Conservation (phyloP, 2,888 invertebrate genomes). For the Dynastes maya region DNA sequence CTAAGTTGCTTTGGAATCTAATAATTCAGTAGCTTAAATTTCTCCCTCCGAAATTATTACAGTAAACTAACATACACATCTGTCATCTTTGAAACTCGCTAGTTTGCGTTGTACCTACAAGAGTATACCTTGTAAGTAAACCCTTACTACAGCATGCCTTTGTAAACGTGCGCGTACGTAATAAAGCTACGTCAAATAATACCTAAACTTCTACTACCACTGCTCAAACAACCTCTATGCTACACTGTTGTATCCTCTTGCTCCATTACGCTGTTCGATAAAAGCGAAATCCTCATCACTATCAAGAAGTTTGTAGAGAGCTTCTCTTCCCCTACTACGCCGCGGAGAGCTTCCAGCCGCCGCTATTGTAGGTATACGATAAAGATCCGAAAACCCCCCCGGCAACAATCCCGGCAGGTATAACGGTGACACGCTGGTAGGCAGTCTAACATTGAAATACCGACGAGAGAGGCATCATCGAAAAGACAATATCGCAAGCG, state of each 20-base stretch:
- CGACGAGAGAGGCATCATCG: slow-evolving; percentile 9
- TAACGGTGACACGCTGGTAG: neutral
- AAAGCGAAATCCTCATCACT: slow-evolving; percentile 33
- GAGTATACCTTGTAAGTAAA: slow-evolving; percentile 5
- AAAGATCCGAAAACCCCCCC: neutral
- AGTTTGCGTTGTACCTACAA: neutral
- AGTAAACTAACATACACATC: too few species aligned
- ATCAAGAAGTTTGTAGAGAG: slow-evolving; percentile 19
- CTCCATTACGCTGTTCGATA: slow-evolving; percentile 27
- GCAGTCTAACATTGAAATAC: neutral
- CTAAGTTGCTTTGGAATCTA: too few species aligned
- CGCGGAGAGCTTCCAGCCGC: neutral
- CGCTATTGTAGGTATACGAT: neutral
- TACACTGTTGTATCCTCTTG: neutral
- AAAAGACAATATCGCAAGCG: slow-evolving; percentile 37
- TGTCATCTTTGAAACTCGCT: too few species aligned
- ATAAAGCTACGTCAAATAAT: slow-evolving; percentile 11
- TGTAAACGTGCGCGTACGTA: neutral
- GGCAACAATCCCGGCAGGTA: slow-evolving; percentile 28
- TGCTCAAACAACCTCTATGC: slow-evolving; percentile 4
- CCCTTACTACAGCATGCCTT: neutral
- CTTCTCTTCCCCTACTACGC: neutral
- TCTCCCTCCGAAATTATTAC: too few species aligned
- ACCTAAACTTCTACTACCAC: neutral
- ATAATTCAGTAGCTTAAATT: too few species aligned